Evolutionary conservation across 2,797 vertebrate genomes (phyloP), one percentile per base, ranked within the genome.

Genomic region (Taenioides sp.): DNA sequence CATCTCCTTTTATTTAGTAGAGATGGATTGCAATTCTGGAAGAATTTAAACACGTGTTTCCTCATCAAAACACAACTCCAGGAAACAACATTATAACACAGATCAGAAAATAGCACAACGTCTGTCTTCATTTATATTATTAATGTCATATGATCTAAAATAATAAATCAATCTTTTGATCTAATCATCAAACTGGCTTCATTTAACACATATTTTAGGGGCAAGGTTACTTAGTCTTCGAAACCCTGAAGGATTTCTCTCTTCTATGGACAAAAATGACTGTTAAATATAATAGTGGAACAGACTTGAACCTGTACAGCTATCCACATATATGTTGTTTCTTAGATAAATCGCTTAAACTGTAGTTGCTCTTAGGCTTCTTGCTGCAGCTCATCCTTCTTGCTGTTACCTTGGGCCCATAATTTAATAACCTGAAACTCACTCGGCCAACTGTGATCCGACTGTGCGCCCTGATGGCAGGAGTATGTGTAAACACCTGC

Each of bases 401-500:
- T 89, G 80, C 81, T 83, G 81, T 88, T 90, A 91, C 87, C 82
- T 80, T 86, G 85, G 83, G 85, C 84, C 82, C 90, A 34, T 61
- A 85, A 90, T 91, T 91, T 90, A 92, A 92, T 90, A 90, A 89
- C 86, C 82, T 85, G 79, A 89, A 91, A 87, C 81, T 85, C 83
- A 88, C 76, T 87, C 87, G 89, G 86, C 87, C 89, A 88, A 89
- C 88, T 88, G 84, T 81, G 87, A 90, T 90, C 91, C 88, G 84
- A 90, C 86, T 90, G 88, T 91, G 89, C 88, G 84, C 85, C 89
- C 89, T 89, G 83, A 91, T 92, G 88, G 87, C 83, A 87, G 87
- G 90, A 91, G 89, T 88, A 88, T 90, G 87, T 88, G 91, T 88
- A 92, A 91, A 92, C 90, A 92, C 91, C 90, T 92, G 89, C 87